Base-by-base conservation (phyloP, 2,113 vertebrate species). In the Hypomesus transpacificus region DNA sequence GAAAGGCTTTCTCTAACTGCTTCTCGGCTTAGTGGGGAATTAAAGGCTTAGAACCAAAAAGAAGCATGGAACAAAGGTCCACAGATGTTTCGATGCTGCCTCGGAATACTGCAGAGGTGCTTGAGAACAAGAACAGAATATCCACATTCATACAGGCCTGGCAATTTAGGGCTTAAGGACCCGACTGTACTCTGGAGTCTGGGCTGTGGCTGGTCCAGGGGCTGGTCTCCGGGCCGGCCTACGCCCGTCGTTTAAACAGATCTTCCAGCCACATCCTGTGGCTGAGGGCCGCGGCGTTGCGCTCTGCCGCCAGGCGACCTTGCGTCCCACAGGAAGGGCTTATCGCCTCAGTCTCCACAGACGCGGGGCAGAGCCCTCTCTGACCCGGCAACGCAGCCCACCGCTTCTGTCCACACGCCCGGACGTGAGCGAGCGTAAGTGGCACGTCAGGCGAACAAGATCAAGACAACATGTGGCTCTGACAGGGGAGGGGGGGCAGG, bases 251-350 rank as follows among this genome's bases (percentile, higher is more conserved):
- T 66, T 75, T 72, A 62, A 71, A 73, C 58, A 13, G 54, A 14
- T 72, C 68, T 60, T 39, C 39, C 61, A 75, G 68, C 69, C 58
- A 20, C 39, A 5, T 56, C 61, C 58, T 4, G 59, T 22, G 56
- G 52, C 60, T 17, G 24, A 75, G 4, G 51, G 24, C 51, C 53
- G 24, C 8, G 14, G 31, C 16, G 4, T 14, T 16, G 50, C 66
- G 26, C 56, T 34, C 28, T 14, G 17, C 64, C 17, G 17, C 16
- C 52, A 68, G 8, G 17, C 56, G 18, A 59, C 46, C 39, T 8
- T 1, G 50, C 46, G n/a, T 57, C 20, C 74, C 75, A 63, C 58
- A 80, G 73, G 72, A 81, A 81, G 70, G 74, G 75, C 74, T 86
- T 85, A 87, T 80, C 81, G 46, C 82, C 74, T 69, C 70, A 7